Evolutionary conservation across 2,797 vertebrate genomes (phyloP), one percentile per base, ranked within the genome.

Genomic region (Silurus lanzhouensis): DNA sequence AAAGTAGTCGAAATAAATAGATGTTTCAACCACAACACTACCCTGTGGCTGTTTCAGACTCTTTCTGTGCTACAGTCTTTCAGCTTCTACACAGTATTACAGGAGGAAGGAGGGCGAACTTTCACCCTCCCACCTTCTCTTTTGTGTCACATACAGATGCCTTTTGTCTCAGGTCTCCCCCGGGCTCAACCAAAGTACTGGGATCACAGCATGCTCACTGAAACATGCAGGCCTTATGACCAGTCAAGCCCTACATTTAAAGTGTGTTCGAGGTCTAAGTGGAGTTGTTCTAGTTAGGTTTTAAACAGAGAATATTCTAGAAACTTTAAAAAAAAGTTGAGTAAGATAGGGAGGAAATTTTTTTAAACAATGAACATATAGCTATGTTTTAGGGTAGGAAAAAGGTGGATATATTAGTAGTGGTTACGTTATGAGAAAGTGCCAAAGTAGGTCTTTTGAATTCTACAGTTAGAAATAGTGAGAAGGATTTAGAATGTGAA

Each of bases 81-180:
- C n/a, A 31, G 63, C 22, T 77, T 52, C 20, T 44, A 77, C 31
- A 84, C 72, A 57, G 14, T 17, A 10, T 44, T 52, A 61, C 20
- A 79, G 75, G 3, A 60, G 70, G 9, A 48, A 7, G 27, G 74
- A 58, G 64, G 55, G 64, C 14, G 13, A 78, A 31, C 10, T 19
- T 52, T 25, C 64, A 58, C 63, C 63, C 58, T 19, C 58, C 70
- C 60, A 12, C n/a, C 31, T 66, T 67, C 83, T 46, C 75, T 83
- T 71, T 75, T 91, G 82, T 87, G 86, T 31, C 38, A 85, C 83
- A 88, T 88, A 87, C 86, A 90, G 81, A 89, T 90, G 84, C 83
- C 87, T 90, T 90, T 88, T 89, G 88, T 91, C 90, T 86, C 81
- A 0, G 76, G 80, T 71, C 84, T 85, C 91, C 88, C 88, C 22